Percentiles rank a stretch among this genome's conserved stretches.
Evolutionary conservation across 2,797 vertebrate genomes (phyloP).

Genomic region (Aulostomus chinensis): DNA sequence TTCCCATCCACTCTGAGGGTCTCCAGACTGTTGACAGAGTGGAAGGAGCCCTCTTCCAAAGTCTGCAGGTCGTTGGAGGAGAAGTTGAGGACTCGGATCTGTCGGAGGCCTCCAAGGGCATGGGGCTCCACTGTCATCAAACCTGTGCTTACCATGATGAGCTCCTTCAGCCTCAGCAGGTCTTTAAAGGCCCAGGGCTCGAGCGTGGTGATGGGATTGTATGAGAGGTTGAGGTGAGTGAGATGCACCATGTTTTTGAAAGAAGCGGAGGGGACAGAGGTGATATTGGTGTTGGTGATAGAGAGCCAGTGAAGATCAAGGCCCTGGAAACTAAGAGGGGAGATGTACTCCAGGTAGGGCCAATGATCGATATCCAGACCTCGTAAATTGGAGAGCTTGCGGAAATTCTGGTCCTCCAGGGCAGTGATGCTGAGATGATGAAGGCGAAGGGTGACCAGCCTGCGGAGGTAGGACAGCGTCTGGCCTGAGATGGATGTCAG

Average conservation of each 20-base stretch:
- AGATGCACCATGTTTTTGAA: conserved; percentile 92
- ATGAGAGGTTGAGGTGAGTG: conserved; percentile 91
- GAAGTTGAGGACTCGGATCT: conserved; percentile 94
- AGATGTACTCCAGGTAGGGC: conserved; percentile 91
- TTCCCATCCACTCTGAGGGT: conserved; percentile 94
- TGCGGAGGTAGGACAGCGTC: conserved; percentile 91
- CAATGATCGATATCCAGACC: conserved; percentile 93
- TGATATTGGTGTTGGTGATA: conserved; percentile 96
- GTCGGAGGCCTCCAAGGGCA: conserved; percentile 89
- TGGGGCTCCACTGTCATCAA: conserved; percentile 88
- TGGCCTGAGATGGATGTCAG: conserved; percentile 92
- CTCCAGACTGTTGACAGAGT: conserved; percentile 95
- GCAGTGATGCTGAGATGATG: conserved; percentile 87
- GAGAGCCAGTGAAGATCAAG: conserved; percentile 93
- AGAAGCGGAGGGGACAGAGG: conserved; percentile 87
- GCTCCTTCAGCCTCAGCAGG: conserved; percentile 92
- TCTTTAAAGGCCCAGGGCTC: conserved; percentile 91
- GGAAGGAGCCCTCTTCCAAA: conserved; percentile 93
- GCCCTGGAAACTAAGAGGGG: conserved; percentile 89
- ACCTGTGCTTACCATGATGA: conserved; percentile 91
- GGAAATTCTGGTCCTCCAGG: conserved; percentile 95
- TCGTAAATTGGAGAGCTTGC: conserved; percentile 84
- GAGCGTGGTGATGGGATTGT: conserved; percentile 91
- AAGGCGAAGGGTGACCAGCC: conserved; percentile 89
- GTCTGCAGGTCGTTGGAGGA: conserved; percentile 93